Base-by-base conservation (phyloP, 2,797 vertebrate genomes). In the Orestias chungarensis region DNA sequence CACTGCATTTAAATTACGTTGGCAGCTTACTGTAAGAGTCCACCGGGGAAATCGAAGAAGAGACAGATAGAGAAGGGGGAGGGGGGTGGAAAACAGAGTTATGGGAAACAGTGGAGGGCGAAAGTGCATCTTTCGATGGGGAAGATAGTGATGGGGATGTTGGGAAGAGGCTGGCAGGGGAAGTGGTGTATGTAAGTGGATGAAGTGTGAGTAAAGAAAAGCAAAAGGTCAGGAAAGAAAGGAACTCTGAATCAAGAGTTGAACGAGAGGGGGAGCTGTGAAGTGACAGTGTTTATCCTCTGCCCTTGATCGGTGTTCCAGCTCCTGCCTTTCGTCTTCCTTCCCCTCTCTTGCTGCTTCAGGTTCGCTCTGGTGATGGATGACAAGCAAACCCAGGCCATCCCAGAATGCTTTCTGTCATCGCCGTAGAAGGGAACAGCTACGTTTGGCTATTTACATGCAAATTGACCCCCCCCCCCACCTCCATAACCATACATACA, bases 1-100 rank as follows among this genome's bases (percentile, higher is more conserved):
- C 86, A 83, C 79, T 80, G 77, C 91, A 92, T 93, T 94, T 92
- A 93, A 94, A 94, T 94, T 84, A 93, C 82, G 67, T 82, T 71
- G 83, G 86, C 90, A 91, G 91, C 94, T 93, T 93, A 91, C 91
- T 88, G 88, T 90, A 93, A 94, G 91, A 89, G 90, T 91, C 89
- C 93, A 91, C 91, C 77, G 78, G 82, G 81, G 87, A 88, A 84
- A 82, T 88, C 65, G 87, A 87, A 82, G 78, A 76, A 68, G 80
- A 88, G 84, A 81, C 76, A 76, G 75, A 79, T 75, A 50, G 79
- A 54, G 46, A 52, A 46, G 59, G 47, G n/a, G 29, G 66, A 40
- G 65, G 49, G 50, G 46, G 54, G 71, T 4, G 71, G 67, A 73
- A 73, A 80, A 65, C 54, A 70, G 82, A 87, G 85, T 90, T 89